Evolutionary conservation across 2,113 vertebrate species (phyloP), one percentile per base, ranked within the genome.

Genomic region (Nymphicus hollandicus): DNA sequence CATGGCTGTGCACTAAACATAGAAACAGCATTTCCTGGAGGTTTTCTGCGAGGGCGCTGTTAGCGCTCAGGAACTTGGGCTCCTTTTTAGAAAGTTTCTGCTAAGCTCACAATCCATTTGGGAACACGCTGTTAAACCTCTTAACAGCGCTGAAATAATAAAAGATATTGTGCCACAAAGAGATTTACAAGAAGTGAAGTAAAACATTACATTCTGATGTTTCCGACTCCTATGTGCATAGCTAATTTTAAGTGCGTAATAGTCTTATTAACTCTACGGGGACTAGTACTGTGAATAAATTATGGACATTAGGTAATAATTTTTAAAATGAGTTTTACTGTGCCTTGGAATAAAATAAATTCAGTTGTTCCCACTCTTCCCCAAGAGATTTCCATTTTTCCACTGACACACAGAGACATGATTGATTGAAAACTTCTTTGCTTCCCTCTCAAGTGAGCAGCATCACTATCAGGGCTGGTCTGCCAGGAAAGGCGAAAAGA

Each of bases 331-430:
- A 71, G 43, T 93, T 93, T 81, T 78, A 65, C 31, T 93, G 35
- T 64, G 91, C 80, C 82, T 97, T 79, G 91, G 83, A 82, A 82
- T 68, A 88, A 95, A 95, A 88, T 89, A 95, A 94, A 93, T 85
- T 73, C 68, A 89, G 70, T 94, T 79, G 68, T 80, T 86, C 76
- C 28, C 60, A 53, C 37, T 88, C 68, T 41, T 83, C 31, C 79
- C 53, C 49, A 43, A 61, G 95, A 88, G 64, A 90, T 68, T 86
- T 86, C 55, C 28, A 13, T 66, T 81, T 49, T 91, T 68, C 35
- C 50, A 50, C 73, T 55, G 79, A 76, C 25, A 87, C 71, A 83
- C 7, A 56, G 47, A 81, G 60, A 74, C 28, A 55, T 1, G 8
- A 63, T 1, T 50, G 50, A 79, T 1, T 53, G 53, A 79, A 81